phyloP scores from a whole-genome alignment of 2,113 vertebrate genomes.

The Pygoscelis antarcticus region DNA sequence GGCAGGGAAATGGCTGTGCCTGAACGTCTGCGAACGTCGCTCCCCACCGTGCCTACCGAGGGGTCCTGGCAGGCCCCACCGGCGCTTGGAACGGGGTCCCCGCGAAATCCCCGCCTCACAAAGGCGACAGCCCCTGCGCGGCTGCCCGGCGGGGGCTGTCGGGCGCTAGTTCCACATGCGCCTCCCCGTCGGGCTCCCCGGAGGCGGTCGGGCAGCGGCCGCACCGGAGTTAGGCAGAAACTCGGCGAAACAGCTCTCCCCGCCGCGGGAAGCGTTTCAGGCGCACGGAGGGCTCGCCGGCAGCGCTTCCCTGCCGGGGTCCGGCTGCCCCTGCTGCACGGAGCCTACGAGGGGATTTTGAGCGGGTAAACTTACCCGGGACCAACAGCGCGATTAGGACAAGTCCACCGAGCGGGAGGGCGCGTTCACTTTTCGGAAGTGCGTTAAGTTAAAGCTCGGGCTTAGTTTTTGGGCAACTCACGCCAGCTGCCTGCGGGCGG shows the following conservation, averaged over 20 bases:
- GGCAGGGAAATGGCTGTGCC: not conserved
- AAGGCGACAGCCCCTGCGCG: not conserved
- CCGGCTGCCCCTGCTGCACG: not conserved
- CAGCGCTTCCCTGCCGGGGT: not conserved
- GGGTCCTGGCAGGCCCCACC: not conserved
- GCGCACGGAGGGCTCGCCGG: not conserved
- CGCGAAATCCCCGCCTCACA: fast-evolving
- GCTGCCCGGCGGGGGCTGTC: too few relatives aligned
- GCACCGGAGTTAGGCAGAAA: too few relatives aligned
- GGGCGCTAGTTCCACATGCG: not conserved
- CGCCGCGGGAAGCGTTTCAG: not conserved
- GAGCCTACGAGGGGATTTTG: not conserved
- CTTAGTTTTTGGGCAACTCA: fast-evolving
- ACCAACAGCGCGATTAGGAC: not conserved
- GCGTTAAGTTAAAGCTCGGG: not conserved
- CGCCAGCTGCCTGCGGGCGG: not conserved
- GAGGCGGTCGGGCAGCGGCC: not conserved
- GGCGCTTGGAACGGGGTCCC: not conserved
- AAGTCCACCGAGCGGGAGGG: not conserved
- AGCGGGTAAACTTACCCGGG: not conserved
- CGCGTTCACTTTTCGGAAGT: not conserved
- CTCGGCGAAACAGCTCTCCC: not conserved
- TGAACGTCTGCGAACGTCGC: not conserved
- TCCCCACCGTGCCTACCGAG: too few relatives aligned
- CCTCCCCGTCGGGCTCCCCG: not conserved